These are phyloP conservation scores for Astatoreochromis straeleni DNA, from an alignment of 2,113 vertebrate species.

Conservation along the genomic window DNA sequence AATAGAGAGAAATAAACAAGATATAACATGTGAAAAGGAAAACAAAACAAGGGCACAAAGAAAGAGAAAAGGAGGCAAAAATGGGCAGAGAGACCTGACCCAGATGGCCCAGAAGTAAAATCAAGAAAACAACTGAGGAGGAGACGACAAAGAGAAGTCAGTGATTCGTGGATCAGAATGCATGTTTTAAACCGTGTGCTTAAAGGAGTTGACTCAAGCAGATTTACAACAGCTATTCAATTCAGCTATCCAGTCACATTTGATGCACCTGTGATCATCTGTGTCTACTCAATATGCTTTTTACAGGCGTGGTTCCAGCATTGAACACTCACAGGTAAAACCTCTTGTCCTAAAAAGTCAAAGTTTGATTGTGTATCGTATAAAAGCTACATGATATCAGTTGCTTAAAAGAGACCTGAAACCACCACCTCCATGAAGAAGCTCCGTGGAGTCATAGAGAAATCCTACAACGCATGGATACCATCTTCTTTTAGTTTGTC, in stretches of 20 bases:
- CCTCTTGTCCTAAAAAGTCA: neutral
- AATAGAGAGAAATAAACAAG: neutral
- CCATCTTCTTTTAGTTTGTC: neutral
- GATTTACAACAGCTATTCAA: neutral
- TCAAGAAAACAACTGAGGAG: neutral
- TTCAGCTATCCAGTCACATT: neutral
- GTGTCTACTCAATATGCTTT: neutral
- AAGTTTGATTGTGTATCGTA: neutral
- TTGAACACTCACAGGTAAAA: neutral
- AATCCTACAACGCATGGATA: neutral
- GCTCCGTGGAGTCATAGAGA: neutral
- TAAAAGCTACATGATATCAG: neutral
- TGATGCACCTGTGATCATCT: neutral
- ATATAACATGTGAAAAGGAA: neutral
- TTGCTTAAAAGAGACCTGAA: neutral
- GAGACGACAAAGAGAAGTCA: neutral
- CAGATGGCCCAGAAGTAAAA: neutral
- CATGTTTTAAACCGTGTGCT: neutral
- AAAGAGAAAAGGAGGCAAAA: neutral
- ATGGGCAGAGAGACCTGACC: neutral
- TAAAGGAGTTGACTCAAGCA: neutral
- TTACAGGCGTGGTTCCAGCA: neutral
- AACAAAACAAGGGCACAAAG: fast-evolving
- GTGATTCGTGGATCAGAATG: neutral
- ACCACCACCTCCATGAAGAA: neutral